Conservation (phyloP, 2,113 vertebrate species). For the Pseudorhombus dupliciocellatus region DNA sequence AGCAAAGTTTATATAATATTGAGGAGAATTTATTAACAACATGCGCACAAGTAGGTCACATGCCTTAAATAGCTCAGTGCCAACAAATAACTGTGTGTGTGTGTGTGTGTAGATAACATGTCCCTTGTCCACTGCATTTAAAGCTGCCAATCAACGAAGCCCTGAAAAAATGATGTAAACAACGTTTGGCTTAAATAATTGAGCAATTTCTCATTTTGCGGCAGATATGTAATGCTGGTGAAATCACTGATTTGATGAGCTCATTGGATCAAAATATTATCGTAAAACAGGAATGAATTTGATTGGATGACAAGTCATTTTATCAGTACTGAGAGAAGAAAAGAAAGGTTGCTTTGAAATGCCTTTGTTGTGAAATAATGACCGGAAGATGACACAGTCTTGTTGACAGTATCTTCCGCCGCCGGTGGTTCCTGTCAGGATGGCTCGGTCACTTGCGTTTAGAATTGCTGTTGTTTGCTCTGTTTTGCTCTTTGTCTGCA, state of each 20-base stretch:
- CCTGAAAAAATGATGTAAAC: not conserved
- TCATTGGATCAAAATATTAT: not conserved
- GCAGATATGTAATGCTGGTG: not conserved
- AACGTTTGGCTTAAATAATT: no score
- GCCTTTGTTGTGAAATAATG: conserved; percentile 34
- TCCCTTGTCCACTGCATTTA: not conserved
- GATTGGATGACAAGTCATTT: not conserved
- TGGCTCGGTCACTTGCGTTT: conserved; percentile 50
- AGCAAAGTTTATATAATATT: not conserved
- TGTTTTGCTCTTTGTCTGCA: conserved; percentile 49
- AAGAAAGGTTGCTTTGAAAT: not conserved
- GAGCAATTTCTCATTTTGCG: no score
- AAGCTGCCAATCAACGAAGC: not conserved
- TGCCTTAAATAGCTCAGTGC: no score
- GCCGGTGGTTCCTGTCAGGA: conserved; percentile 42
- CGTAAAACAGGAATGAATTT: not conserved
- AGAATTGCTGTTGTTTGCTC: conserved; percentile 31
- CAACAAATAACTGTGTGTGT: not conserved
- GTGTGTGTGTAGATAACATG: not conserved
- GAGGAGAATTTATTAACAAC: conserved; percentile 2
- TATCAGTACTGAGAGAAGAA: not conserved
- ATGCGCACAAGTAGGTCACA: not conserved
- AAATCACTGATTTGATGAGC: not conserved
- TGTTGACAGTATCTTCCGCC: no score
- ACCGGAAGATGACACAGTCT: conserved; percentile 38